Evolutionary conservation across 2,888 invertebrate species (phyloP).

Genomic region (Trypoxylon attenuatum): DNA sequence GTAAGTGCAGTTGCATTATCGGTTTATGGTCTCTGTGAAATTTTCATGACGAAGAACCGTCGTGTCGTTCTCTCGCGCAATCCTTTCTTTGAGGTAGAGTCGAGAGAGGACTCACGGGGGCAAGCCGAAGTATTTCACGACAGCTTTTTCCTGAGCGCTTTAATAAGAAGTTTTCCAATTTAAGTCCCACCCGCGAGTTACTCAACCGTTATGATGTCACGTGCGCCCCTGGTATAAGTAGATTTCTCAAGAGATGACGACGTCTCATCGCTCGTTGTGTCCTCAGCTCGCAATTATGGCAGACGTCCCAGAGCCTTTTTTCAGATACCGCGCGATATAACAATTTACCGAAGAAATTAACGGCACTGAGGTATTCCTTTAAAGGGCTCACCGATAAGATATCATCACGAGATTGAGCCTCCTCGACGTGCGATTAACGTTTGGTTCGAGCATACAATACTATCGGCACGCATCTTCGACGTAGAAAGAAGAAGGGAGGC

Average conservation of each 20-base stretch:
- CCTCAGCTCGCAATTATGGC: too few species aligned
- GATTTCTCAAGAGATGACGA: too few species aligned
- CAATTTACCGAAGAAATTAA: too few species aligned
- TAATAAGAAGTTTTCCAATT: not conserved
- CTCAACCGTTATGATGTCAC: not conserved
- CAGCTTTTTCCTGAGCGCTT: not conserved
- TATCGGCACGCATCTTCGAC: slow-evolving; percentile 16
- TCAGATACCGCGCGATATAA: too few species aligned
- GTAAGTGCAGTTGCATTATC: slow-evolving; percentile 14
- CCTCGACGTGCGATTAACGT: not conserved
- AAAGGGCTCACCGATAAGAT: too few species aligned
- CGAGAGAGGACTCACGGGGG: slow-evolving; percentile 1
- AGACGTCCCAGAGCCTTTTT: too few species aligned
- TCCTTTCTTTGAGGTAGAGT: slow-evolving; percentile 23
- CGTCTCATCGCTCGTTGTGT: too few species aligned
- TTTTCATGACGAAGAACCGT: not conserved
- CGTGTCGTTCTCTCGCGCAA: slow-evolving; percentile 11
- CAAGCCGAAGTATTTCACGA: not conserved
- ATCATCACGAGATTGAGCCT: too few species aligned
- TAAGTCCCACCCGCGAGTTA: not conserved
- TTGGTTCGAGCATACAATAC: slow-evolving; percentile 25
- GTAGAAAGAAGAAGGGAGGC: not conserved
- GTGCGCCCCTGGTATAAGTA: too few species aligned
- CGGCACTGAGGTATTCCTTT: too few species aligned
- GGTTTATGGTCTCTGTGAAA: slow-evolving; percentile 32